phyloP scores from a whole-genome alignment of 2,888 invertebrate species.

The Mythimna ferrago region DNA sequence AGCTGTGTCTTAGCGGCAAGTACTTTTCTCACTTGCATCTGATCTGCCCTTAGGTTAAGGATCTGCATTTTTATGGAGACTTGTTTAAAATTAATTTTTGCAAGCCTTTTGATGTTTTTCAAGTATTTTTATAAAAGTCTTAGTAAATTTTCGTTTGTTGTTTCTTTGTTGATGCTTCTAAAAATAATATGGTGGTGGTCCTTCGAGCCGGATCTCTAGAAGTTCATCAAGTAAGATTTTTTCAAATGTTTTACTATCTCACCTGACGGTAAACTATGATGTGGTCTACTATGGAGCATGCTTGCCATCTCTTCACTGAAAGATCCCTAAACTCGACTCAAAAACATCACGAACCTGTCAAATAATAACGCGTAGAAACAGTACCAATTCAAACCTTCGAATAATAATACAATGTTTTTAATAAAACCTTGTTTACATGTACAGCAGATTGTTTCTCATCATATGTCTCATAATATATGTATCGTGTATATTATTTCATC shows the following conservation, averaged over 20 bases:
- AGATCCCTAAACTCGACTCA: too few species aligned
- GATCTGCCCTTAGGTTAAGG: not conserved
- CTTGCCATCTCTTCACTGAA: too few species aligned
- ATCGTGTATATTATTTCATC: conserved; percentile 54
- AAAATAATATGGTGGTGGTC: not conserved
- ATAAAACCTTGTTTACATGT: conserved; percentile 49
- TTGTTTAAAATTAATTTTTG: not conserved
- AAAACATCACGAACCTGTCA: not conserved
- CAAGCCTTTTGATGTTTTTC: not conserved
- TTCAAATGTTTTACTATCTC: not conserved
- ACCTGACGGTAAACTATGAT: too few species aligned
- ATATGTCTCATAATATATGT: conserved; percentile 43
- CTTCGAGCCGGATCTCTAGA: not conserved
- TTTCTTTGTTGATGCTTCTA: not conserved
- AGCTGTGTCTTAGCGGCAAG: too few species aligned
- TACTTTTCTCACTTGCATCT: not conserved
- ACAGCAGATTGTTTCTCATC: conserved; percentile 51
- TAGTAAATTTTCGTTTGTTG: not conserved
- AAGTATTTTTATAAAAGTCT: not conserved
- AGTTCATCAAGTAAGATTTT: not conserved
- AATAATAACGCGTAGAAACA: not conserved
- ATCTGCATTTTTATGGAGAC: not conserved
- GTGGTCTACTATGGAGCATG: too few species aligned
- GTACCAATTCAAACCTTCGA: not conserved
- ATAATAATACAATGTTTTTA: conserved; percentile 45